phyloP scores from a whole-genome alignment of 2,888 invertebrate species.

The Meloe dianella region DNA sequence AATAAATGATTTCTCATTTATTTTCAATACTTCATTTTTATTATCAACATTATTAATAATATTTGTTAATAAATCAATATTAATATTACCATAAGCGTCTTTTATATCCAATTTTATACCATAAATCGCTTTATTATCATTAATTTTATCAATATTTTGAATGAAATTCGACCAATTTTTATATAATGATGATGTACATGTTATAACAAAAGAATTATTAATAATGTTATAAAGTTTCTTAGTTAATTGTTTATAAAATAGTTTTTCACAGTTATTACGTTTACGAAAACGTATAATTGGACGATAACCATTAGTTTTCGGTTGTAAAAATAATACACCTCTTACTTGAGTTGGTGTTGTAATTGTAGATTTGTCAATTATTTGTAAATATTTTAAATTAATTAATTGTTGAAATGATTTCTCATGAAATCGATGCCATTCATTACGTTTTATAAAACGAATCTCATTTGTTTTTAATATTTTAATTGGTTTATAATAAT shows the following conservation, averaged over 20 bases:
- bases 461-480: constrained; percentile 31
- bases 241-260: constrained; percentile 22
- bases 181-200: constrained; percentile 25
- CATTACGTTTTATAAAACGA: constrained; percentile 29
- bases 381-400: neutral
- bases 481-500: constrained; percentile 35
- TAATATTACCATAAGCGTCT: constrained; percentile 41
- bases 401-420: constrained; percentile 12
- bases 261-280: constrained; percentile 15
- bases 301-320: constrained; percentile 36
- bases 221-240: constrained; percentile 27
- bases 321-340: constrained; percentile 37
- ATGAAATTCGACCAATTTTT: constrained; percentile 34
- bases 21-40: constrained; percentile 13
- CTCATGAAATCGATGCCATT: constrained; percentile 34
- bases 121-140: constrained; percentile 24
- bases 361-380: neutral
- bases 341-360: constrained; percentile 6
- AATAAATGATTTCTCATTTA: constrained; percentile 34
- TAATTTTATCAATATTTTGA: constrained; percentile 13
- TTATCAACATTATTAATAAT: constrained; percentile 26
- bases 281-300: constrained; percentile 33
- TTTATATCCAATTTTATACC: constrained; percentile 39
- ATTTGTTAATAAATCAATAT: constrained; percentile 28
- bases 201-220: constrained; percentile 20